Evolutionary conservation across 2,113 vertebrate species (phyloP), one percentile per base, ranked within the genome.

Genomic region (Datnioides undecimradiatus): DNA sequence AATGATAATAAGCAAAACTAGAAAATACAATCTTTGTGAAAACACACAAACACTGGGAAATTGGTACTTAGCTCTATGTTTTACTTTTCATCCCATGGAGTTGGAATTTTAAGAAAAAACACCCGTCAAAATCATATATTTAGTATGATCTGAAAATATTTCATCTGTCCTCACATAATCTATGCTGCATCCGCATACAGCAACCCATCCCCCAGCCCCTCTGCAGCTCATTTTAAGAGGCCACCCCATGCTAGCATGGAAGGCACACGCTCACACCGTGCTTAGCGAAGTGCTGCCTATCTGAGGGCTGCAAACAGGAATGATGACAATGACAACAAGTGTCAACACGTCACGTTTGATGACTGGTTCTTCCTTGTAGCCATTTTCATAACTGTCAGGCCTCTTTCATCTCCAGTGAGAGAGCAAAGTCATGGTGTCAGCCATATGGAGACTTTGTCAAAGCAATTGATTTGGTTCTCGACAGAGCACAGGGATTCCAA

Each of bases 331-430:
- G 43, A 63, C 73, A 29, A 80, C 70, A 66, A 71, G 79, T 67
- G 78, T 82, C 83, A 76, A 60, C 83, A 62, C 77, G 75, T 89
- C 80, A 27, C 36, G 64, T 80, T 9, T 83, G 78, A 85, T 87
- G 89, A 83, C 84, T 77, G 88, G n/a, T 82, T 82, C 63, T 67
- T 66, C 82, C 87, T 82, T 1, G 17, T 46, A 80, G 82, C 70
- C 80, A 66, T 85, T 82, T 85, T 49, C 63, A 75, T 55, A 90
- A 87, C 86, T 78, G 90, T 87, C 90, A 86, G 49, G 27, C 40
- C 64, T 67, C 34, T 87, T 90, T 85, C 76, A 86, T 92, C 89
- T 82, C 43, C 23, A 17, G 65, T 10, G 17, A 33, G 67, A 55
- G 51, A 83, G 75, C 83, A 86, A 90, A 91, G 87, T 73, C 72